Base-by-base conservation (phyloP, 2,888 invertebrate genomes). In the Andrena bicolor region DNA sequence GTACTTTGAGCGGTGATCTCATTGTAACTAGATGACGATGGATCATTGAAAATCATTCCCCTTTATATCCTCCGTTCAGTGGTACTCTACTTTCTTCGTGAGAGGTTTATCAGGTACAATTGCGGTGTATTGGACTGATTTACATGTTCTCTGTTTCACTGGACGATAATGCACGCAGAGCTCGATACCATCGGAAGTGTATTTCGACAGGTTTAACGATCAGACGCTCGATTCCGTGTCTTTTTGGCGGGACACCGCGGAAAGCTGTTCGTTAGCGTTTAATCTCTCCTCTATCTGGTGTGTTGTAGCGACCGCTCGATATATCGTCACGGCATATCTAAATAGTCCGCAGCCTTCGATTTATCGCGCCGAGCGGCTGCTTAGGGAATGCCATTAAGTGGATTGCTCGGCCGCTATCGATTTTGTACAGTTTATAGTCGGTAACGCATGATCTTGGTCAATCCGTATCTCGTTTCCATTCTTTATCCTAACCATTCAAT, bases 331-430 rank as follows among this genome's bases (percentile, higher is more conserved):
- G 60, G 71, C 70, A 70, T 82, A 84, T 87, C 88, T 84, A 88
- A 87, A 87, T 84, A 82, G 86, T 83, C 68, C 79, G 76, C 68
- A 82, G 80, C 79, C 74, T 84, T 88, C 82, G 85, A 86, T 88
- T 88, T 87, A 88, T 88, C 88, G 76, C 80, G 83, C 86, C 80
- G 80, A 82, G 63, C 66, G 80, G 75, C 84, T 87, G 84, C 83
- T 88, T 88, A 84, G 84, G 73, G 86, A 88, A 88, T 87, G 83
- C 88, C 83, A 84, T 88, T 88, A 88, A 86, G 87, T 84, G 87
- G 83, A 88, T 88, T 88, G 88, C 86, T 81, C 81, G 64, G 85
- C 35, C 76, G 61, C 63, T 88, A 88, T 88, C 88, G 88, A 88
- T 88, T 86, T 87, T 82, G 60, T 72, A 64, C 77, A 58, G 72